These are phyloP conservation scores for Anoplophora glabripennis DNA, from an alignment of 1,140 invertebrate genomes.

Conservation along the genomic window DNA sequence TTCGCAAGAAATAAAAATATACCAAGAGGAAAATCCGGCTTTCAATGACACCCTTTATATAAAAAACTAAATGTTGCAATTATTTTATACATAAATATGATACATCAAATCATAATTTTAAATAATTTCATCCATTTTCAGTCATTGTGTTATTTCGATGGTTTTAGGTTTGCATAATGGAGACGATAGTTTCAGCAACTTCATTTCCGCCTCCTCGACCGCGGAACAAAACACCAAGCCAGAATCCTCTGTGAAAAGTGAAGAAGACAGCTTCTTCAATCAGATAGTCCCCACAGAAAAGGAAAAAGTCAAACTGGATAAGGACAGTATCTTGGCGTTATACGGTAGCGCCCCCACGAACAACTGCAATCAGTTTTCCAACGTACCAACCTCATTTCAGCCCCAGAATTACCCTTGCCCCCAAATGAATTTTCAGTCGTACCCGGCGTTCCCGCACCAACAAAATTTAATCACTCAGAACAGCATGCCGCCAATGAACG, in stretches of 20 bases:
- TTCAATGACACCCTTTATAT: too few relatives aligned
- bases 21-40: too few relatives aligned
- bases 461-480: slow-evolving; percentile 21
- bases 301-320: slow-evolving; percentile 77
- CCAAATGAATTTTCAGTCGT: slow-evolving; percentile 13
- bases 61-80: too few relatives aligned
- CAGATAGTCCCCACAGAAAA: slow-evolving; percentile 72
- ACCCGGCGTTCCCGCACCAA: slow-evolving; percentile 25
- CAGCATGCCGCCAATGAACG: slow-evolving; percentile 16
- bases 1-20: too few relatives aligned
- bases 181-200: slow-evolving; percentile 75
- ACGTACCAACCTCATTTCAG: slow-evolving; percentile 1
- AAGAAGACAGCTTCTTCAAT: slow-evolving; percentile 89
- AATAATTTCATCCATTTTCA: too few relatives aligned
- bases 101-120: too few relatives aligned
- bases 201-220: slow-evolving; percentile 63
- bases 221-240: slow-evolving; percentile 46
- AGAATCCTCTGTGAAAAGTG: slow-evolving; percentile 59
- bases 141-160: neutral
- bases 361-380: slow-evolving; percentile 35
- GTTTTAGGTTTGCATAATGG: slow-evolving; percentile 56
- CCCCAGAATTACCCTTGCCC: neutral
- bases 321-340: slow-evolving; percentile 92
- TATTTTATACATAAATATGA: too few relatives aligned
- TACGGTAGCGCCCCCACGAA: slow-evolving; percentile 67